A percentile compares a stretch with the other conserved stretches of the same genome.
phyloP scores from a whole-genome alignment of 2,888 invertebrate species.

The Mesoligia furuncula region DNA sequence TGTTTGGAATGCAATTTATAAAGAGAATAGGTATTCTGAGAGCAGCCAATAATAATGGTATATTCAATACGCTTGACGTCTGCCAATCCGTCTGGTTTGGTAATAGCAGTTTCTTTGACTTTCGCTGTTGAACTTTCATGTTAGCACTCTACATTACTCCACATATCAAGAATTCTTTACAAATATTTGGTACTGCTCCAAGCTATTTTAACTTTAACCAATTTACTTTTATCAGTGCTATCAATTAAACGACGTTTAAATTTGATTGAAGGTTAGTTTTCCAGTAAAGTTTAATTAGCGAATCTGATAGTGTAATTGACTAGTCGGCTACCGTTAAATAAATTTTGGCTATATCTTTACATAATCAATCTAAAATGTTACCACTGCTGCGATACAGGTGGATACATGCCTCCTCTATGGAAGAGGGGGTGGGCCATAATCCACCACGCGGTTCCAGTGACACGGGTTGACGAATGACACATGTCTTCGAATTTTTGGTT shows the following conservation, averaged over 20 bases:
- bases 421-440: neutral
- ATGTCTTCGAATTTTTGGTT: neutral
- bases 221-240: conserved; percentile 6
- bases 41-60: neutral
- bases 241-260: conserved; percentile 14
- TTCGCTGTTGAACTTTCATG: conserved; percentile 31
- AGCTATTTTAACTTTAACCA: conserved; percentile 3
- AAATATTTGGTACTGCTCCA: neutral
- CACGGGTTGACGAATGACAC: neutral
- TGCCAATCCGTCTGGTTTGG: conserved; percentile 8
- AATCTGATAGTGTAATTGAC: conserved; percentile 7
- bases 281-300: conserved; percentile 9
- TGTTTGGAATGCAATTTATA: neutral
- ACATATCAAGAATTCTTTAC: conserved; percentile 16
- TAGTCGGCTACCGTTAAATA: neutral
- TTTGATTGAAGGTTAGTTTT: conserved; percentile 10
- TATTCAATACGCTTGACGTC: neutral
- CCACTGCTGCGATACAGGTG: neutral
- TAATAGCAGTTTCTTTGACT: conserved; percentile 21
- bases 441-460: neutral
- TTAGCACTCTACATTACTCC: conserved; percentile 9
- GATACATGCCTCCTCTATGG: neutral
- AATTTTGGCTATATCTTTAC: neutral
- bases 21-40: neutral
- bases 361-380: neutral